These are phyloP conservation scores for Drosophila kuntzei DNA, from an alignment of 2,888 invertebrate genomes.

Conservation along the genomic window DNA sequence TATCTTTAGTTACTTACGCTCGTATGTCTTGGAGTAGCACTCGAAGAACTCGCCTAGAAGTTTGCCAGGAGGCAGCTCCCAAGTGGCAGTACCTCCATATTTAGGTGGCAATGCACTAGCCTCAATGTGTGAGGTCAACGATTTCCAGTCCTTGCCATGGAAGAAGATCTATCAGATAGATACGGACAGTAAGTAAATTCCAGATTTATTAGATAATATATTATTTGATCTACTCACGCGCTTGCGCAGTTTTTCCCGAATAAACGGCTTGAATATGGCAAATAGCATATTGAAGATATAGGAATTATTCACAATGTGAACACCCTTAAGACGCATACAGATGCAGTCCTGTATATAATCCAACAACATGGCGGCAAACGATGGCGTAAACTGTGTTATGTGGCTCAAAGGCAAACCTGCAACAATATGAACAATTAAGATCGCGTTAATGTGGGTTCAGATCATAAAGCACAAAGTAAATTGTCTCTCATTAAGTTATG, in stretches of 20 bases:
- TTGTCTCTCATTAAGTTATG: conserved; percentile 2
- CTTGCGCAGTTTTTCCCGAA: conserved; percentile 92
- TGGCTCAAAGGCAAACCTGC: conserved; percentile 89
- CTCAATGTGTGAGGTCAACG: conserved; percentile 88
- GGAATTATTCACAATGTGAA: conserved; percentile 95
- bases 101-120: conserved; percentile 87
- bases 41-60: conserved; percentile 89
- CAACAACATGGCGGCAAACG: conserved; percentile 90
- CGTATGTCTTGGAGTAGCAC: conserved; percentile 89
- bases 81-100: conserved; percentile 89
- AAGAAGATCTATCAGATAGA: conserved; percentile 87
- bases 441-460: background rate
- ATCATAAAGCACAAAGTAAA: conserved; percentile 11
- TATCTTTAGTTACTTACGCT: conserved; percentile 86
- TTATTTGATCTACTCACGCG: conserved; percentile 87
- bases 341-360: conserved; percentile 93
- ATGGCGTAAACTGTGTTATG: conserved; percentile 91
- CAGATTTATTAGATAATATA: background rate
- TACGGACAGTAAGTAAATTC: background rate
- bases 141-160: conserved; percentile 89
- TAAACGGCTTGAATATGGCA: conserved; percentile 94
- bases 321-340: conserved; percentile 92
- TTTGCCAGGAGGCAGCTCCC: conserved; percentile 87
- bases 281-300: conserved; percentile 94
- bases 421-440: background rate